Evolutionary conservation across 2,797 vertebrate species (phyloP).

Genomic region (Vireo griseus): DNA sequence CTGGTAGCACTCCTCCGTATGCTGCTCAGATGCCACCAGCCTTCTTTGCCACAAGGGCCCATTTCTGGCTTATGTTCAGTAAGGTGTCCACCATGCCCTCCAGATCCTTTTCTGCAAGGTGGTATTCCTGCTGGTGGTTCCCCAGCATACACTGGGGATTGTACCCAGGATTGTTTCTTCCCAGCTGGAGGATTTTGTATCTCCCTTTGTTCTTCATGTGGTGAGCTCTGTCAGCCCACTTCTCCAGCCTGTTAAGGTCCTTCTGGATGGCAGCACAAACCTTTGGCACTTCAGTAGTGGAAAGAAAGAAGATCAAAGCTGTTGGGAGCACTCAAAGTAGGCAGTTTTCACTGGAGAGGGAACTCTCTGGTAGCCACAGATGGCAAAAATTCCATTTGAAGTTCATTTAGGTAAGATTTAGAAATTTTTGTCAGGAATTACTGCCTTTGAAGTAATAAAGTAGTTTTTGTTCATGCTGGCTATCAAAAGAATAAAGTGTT

Average conservation of each 20-base stretch:
- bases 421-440: neutral
- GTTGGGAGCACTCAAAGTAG: neutral
- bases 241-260: neutral
- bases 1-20: neutral
- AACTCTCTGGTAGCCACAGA: neutral
- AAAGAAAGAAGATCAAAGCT: neutral
- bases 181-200: neutral
- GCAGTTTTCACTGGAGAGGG: neutral
- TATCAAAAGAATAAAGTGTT: neutral
- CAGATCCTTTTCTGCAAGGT: neutral
- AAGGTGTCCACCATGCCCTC: too few relatives aligned
- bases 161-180: neutral
- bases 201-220: neutral
- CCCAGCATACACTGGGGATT: accelerated
- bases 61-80: neutral
- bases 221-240: neutral
- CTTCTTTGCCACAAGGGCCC: neutral
- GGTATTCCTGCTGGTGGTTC: neutral
- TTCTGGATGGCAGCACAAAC: neutral
- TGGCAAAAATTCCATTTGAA: neutral
- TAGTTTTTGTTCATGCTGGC: neutral
- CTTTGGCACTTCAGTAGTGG: neutral
- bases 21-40: neutral
- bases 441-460: neutral
- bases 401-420: neutral